Base-by-base conservation (phyloP, 2,888 invertebrate genomes). In the Mamestra brassicae region DNA sequence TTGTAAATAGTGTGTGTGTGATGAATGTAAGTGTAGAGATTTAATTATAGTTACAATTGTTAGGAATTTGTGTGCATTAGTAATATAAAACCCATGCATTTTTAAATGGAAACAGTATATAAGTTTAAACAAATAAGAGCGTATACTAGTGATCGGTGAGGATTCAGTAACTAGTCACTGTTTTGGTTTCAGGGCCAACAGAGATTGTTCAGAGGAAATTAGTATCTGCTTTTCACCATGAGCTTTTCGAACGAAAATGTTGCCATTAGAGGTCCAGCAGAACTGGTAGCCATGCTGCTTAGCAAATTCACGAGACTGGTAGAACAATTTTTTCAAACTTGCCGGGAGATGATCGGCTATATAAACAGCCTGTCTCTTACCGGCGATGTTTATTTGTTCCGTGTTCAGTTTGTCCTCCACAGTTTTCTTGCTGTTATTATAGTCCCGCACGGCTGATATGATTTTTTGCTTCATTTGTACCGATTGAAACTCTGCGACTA, bases 131-230 rank as follows among this genome's bases (percentile, higher is more conserved):
- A 42, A 7, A 8, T 42, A 42, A 42, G 6, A 5, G 42, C 42
- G 42, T 2, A 10, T 45, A 45, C 45, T 45, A 45, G 45, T 45
- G 45, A 10, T 45, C 45, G 45, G 55, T 61, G 15, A 17, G 7
- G 17, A 42, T 4, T 42, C 42, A 13, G 4, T 34, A 17, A 8
- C 10, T 26, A 61, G 38, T 61, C 38, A 61, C 38, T 17, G 17
- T 17, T 38, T 61, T 38, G 17, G 6, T 17, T 61, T 61, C 17
- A 61, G 17, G 38, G 42, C 61, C 7, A 61, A 17, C 17, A 61
- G 61, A 42, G 42, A 61, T 42, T 61, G 17, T 61, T 61, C 61
- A 6, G 61, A 61, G 17, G 61, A 61, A 17, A 61, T 61, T 61
- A 61, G 6, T 61, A 61, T 42, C 17, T 61, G 61, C 17, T 61